A percentile compares a stretch with the other conserved stretches of the same genome.
phyloP scores from a whole-genome alignment of 2,888 invertebrate species.

The Eupithecia vulgata region DNA sequence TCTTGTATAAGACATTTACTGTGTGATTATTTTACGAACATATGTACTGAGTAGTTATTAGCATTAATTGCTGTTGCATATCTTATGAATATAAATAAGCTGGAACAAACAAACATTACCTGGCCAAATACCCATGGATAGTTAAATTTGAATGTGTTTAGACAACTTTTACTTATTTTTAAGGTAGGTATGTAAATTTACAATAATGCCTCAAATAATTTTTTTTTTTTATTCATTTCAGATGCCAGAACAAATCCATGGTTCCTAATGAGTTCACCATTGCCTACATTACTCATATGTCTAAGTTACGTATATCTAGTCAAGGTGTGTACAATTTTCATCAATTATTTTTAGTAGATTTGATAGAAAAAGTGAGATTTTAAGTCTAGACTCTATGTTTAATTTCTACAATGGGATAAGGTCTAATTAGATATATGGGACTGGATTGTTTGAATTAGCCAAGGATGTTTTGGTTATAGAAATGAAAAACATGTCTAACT shows the following conservation, averaged over 20 bases:
- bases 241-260: conserved; percentile 95
- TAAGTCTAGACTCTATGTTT: neutral
- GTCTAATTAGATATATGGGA: neutral
- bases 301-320: conserved; percentile 94
- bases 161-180: neutral
- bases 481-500: neutral
- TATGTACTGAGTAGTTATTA: neutral
- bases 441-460: neutral
- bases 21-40: neutral
- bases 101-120: neutral
- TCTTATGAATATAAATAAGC: neutral
- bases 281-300: conserved; percentile 95
- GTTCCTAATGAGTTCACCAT: conserved; percentile 96
- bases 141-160: neutral
- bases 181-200: neutral
- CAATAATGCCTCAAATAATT: neutral
- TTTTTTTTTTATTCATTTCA: conserved; percentile 75
- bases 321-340: conserved; percentile 82
- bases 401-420: neutral
- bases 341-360: neutral
- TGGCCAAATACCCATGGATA: neutral
- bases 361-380: neutral
- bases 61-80: neutral
- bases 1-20: neutral
- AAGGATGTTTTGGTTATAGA: neutral